Evolutionary conservation across 2,113 vertebrate genomes (phyloP), one percentile per base, ranked within the genome.

Genomic region (Mustelus asterias): DNA sequence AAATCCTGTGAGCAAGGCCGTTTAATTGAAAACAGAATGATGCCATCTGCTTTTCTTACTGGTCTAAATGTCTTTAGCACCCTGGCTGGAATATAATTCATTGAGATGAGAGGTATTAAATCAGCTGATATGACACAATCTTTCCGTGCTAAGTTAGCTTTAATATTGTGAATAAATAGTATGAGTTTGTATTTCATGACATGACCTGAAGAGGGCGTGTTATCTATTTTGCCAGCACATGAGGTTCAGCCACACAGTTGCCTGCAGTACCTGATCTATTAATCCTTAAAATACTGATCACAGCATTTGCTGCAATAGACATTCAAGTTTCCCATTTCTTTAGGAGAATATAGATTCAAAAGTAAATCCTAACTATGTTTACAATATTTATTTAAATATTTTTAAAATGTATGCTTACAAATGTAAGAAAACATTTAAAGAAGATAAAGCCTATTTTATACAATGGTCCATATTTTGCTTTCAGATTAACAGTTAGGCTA

Each of bases 21-120:
- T 76, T 95, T 54, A 95, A 95, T 95, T 95, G 94, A 95, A 95
- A 95, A 76, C 94, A 48, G 67, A 95, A 72, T 72, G 69, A 95
- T 72, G 69, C 67, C 22, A 95, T 76, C 44, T 70, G 22, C 44
- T 76, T 95, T 54, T 44, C 41, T 54, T 48, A 76, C 41, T 69
- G 37, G 93, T 44, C n/a, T 48, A 94, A 94, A 94, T 22, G 48
- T 94, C 67, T 26, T 70, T 70, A 24, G 69, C 65, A 94, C 65
- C 37, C 41, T 72, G 24, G 41, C 1, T 72, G 11, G 26, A 76
- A 54, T 72, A 54, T 72, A 93, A 37, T 65, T 65, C 60, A 9
- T 18, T 95, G 94, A 54, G 24, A 18, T 95, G 41, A 29, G 69
- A 95, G 13, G 24, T 10, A 54, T 54, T 72, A 70, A 72, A 95